phyloP scores from a whole-genome alignment of 2,888 invertebrate species.

The Volucella bombylans region DNA sequence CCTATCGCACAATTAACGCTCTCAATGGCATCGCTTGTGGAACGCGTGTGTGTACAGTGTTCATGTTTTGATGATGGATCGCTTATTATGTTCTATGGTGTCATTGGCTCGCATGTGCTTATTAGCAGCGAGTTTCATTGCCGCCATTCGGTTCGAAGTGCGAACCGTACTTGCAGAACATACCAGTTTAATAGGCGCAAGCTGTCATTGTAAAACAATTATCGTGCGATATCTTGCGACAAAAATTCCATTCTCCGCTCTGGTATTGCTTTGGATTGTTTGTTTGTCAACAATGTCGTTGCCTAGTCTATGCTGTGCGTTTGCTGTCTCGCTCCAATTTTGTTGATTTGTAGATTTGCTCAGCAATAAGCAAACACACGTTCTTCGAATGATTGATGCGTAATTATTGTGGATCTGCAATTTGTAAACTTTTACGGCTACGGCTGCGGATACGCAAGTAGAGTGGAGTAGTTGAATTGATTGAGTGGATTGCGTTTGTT shows the following conservation, averaged over 20 bases:
- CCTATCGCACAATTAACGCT: slow-evolving; percentile 7
- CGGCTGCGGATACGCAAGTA: too few species aligned
- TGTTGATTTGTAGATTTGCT: slow-evolving; percentile 34
- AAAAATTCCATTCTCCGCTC: slow-evolving; percentile 54
- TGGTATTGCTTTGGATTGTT: slow-evolving; percentile 50
- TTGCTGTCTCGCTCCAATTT: too few species aligned
- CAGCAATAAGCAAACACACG: slow-evolving; percentile 41
- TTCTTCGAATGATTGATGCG: slow-evolving; percentile 38
- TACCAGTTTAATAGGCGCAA: neutral
- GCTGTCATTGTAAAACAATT: slow-evolving; percentile 59
- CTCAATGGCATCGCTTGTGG: neutral
- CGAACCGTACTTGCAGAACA: neutral
- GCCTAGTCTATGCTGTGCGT: slow-evolving; percentile 17
- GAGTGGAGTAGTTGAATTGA: slow-evolving; percentile 23
- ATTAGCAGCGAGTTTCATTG: slow-evolving; percentile 3
- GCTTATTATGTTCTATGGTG: slow-evolving; percentile 3
- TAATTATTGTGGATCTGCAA: slow-evolving; percentile 22
- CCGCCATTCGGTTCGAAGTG: neutral
- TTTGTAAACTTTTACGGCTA: neutral
- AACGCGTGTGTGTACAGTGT: neutral
- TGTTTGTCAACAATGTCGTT: slow-evolving; percentile 53
- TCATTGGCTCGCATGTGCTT: slow-evolving; percentile 19
- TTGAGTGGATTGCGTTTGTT: slow-evolving; percentile 25
- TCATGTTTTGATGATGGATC: neutral
- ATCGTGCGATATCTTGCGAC: slow-evolving; percentile 59